Conservation (phyloP, 2,888 invertebrate genomes). For the Adelphocoris suturalis region DNA sequence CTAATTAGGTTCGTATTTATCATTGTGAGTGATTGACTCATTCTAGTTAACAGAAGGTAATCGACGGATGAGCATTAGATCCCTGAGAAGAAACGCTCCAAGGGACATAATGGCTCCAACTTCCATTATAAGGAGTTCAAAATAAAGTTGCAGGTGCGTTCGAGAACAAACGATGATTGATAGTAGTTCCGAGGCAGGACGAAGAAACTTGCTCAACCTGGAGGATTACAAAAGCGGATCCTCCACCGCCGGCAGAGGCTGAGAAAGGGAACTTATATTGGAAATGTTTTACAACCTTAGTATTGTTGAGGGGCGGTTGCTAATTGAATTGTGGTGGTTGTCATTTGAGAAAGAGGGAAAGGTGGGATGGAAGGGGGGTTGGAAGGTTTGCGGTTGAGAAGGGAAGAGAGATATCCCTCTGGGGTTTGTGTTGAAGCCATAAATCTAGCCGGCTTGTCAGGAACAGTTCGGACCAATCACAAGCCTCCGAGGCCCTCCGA, state of each 20-base stretch:
- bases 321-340: slow-evolving; percentile 67
- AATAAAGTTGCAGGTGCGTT: slow-evolving; percentile 57
- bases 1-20: too few relatives aligned
- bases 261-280: slow-evolving; percentile 56
- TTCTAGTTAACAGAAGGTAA: background rate
- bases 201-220: slow-evolving; percentile 41
- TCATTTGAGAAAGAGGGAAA: slow-evolving; percentile 54
- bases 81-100: background rate
- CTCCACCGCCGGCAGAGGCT: background rate
- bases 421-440: slow-evolving; percentile 67
- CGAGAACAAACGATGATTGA: slow-evolving; percentile 60
- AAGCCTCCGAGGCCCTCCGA: slow-evolving; percentile 48
- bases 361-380: slow-evolving; percentile 42
- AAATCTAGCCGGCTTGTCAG: slow-evolving; percentile 67
- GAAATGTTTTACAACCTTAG: slow-evolving; percentile 66
- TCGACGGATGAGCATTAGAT: slow-evolving; percentile 30
- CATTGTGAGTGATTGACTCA: too few relatives aligned
- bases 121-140: slow-evolving; percentile 39
- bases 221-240: slow-evolving; percentile 53
- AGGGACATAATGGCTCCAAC: slow-evolving; percentile 27
- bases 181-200: slow-evolving; percentile 46
- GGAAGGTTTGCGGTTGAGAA: slow-evolving; percentile 48
- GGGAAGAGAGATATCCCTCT: slow-evolving; percentile 55
- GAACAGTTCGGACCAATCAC: slow-evolving; percentile 71
- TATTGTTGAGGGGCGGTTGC: slow-evolving; percentile 63